Base-by-base conservation (phyloP, 2,888 invertebrate genomes). In the Periphyllus acericola region DNA sequence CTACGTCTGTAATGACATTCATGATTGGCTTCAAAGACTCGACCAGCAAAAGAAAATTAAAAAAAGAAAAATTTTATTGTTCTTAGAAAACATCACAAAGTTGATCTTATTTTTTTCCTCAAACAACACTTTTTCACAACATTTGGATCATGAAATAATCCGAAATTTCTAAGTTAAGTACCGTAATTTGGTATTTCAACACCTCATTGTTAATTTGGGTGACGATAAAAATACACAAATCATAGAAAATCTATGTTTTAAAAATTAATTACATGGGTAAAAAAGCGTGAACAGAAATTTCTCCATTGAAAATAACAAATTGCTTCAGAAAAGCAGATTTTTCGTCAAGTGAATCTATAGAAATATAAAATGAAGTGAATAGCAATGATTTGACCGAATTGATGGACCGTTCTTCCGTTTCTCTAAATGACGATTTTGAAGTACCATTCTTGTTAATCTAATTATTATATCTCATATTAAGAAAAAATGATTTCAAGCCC, bases 1-100 rank as follows among this genome's bases (percentile, higher is more conserved):
- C 91, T 84, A 90, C 89, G 19, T 87, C 90, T 89, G 68, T 91
- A 72, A 90, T 90, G 80, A 81, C 66, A 68, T n/a, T n/a, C n/a
- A n/a, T n/a, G 74, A 89, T n/a, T 90, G 90, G 90, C 86, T 90
- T n/a, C 75, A 34, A 89, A 90, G 81, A 89, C 74, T 89, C 90
- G 21, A 74, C 0, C 74, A 74, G 21, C 36, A 36, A 74, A 36
- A 36, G 36, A 74, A 36, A 25, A 74, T 9, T 74, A 21, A 36
- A 74, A 40, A 74, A 4, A 74, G 21, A 74, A 72, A 72, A 72
- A 72, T 72, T 72, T 32, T 72, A 72, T 19, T 32, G 19, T 74
- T 40, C 9, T 8, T n/a, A 11, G 74, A 40, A 1, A 74, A 74
- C 21, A 25, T 25, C 9, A 74, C 40, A 74, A 52, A 6, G 52